Evolutionary conservation across 2,797 vertebrate species (phyloP).

Genomic region (Geotrypetes seraphini): DNA sequence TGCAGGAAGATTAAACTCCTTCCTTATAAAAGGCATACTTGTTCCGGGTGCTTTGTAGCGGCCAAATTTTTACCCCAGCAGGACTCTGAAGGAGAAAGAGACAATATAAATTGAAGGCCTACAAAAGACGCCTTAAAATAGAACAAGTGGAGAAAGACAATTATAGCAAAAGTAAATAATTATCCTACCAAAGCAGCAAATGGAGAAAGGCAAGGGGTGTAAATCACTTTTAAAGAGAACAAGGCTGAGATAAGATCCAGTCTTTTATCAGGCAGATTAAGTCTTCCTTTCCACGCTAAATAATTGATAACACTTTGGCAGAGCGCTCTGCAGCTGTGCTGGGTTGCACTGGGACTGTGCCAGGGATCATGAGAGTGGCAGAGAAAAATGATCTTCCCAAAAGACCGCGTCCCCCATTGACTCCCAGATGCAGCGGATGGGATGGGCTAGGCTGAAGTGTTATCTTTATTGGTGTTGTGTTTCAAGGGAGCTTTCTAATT

Average conservation of each 20-base stretch:
- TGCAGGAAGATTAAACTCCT: no score
- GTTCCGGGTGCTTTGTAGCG: no score
- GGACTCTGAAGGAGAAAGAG: no score
- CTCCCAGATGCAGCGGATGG: slow-evolving; percentile 52
- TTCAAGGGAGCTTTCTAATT: slow-evolving; percentile 7
- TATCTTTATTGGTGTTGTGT: no score
- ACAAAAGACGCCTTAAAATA: slow-evolving; percentile 29
- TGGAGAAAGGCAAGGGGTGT: slow-evolving; percentile 30
- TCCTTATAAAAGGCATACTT: no score
- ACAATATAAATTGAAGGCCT: no score
- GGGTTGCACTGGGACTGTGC: slow-evolving; percentile 32
- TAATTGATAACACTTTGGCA: slow-evolving; percentile 57
- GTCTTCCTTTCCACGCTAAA: slow-evolving; percentile 38
- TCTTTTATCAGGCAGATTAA: slow-evolving; percentile 55
- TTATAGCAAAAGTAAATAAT: slow-evolving; percentile 51
- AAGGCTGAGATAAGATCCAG: slow-evolving; percentile 45
- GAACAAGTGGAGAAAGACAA: slow-evolving; percentile 12
- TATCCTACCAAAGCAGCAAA: slow-evolving; percentile 28
- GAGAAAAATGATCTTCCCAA: slow-evolving; percentile 64
- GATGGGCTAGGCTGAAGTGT: no score
- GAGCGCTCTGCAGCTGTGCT: slow-evolving; percentile 12
- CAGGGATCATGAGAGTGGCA: slow-evolving; percentile 46
- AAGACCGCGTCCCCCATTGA: slow-evolving; percentile 36
- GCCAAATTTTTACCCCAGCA: no score
- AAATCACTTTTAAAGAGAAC: slow-evolving; percentile 44